Conservation (phyloP, 2,888 invertebrate species). For the Perizoma flavofasciatum region DNA sequence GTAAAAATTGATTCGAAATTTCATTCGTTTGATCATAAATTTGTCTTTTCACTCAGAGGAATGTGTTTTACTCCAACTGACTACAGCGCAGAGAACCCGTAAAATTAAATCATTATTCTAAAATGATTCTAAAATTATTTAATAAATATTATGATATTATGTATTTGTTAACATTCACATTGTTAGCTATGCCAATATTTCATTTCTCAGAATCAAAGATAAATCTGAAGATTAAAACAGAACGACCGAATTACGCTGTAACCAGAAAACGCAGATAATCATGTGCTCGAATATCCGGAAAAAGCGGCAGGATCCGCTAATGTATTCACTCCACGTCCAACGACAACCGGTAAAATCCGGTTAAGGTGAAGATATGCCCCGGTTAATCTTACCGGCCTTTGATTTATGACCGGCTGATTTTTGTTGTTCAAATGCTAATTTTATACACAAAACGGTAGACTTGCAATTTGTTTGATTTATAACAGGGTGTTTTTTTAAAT, state of each 20-base stretch:
- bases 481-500: neutral
- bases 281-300: slow-evolving; percentile 62
- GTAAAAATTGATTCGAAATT: too few species aligned
- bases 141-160: too few species aligned
- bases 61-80: too few species aligned
- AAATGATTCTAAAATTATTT: too few species aligned
- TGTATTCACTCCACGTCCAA: slow-evolving; percentile 75
- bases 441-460: slow-evolving; percentile 17
- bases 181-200: neutral
- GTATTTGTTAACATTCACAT: too few species aligned
- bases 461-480: slow-evolving; percentile 21
- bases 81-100: too few species aligned
- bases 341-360: slow-evolving; percentile 74
- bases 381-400: slow-evolving; percentile 72
- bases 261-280: slow-evolving; percentile 59
- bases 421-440: slow-evolving; percentile 41
- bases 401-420: slow-evolving; percentile 64
- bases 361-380: slow-evolving; percentile 76
- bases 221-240: slow-evolving; percentile 36
- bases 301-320: slow-evolving; percentile 61
- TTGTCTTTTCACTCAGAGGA: too few species aligned
- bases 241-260: slow-evolving; percentile 51
- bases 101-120: too few species aligned
- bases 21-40: too few species aligned
- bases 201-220: neutral